Evolutionary conservation across 2,888 invertebrate genomes (phyloP).

Genomic region (Proisotoma minuta): DNA sequence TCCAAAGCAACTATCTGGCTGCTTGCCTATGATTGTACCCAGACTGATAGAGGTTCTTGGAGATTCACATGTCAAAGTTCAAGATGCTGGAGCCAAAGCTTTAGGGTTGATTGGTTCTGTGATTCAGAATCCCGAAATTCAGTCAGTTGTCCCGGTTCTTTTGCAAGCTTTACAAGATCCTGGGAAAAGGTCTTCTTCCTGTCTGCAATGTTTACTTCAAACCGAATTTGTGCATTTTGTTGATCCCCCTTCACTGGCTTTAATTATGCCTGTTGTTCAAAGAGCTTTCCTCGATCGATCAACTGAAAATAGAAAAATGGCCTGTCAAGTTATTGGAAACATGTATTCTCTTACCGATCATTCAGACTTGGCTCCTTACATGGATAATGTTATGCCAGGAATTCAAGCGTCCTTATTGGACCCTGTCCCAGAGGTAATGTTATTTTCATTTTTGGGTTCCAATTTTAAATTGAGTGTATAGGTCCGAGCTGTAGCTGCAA

Average conservation of each 20-base stretch:
- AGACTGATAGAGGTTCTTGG: constrained; percentile 86
- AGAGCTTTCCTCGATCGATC: constrained; percentile 95
- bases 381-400: constrained; percentile 93
- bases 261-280: constrained; percentile 99
- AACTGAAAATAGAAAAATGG: constrained; percentile 98
- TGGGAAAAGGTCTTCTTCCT: constrained; percentile 85
- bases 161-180: constrained; percentile 88
- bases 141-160: constrained; percentile 52
- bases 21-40: constrained; percentile 95
- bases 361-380: constrained; percentile 93
- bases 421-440: constrained; percentile 85
- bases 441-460: neutral
- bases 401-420: constrained; percentile 91
- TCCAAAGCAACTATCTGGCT: constrained; percentile 95
- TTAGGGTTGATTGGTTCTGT: constrained; percentile 94
- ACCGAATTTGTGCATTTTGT: constrained; percentile 99
- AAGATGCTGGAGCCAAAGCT: constrained; percentile 93
- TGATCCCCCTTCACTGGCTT: constrained; percentile 94
- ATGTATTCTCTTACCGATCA: constrained; percentile 99
- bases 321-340: constrained; percentile 98
- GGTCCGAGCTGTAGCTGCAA: constrained; percentile 90
- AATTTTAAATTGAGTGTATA: constrained; percentile 46
- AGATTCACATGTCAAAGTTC: constrained; percentile 95
- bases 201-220: constrained; percentile 87
- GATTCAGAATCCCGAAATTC: constrained; percentile 97